phyloP scores from a whole-genome alignment of 2,888 invertebrate genomes.

The Agrochola macilenta region DNA sequence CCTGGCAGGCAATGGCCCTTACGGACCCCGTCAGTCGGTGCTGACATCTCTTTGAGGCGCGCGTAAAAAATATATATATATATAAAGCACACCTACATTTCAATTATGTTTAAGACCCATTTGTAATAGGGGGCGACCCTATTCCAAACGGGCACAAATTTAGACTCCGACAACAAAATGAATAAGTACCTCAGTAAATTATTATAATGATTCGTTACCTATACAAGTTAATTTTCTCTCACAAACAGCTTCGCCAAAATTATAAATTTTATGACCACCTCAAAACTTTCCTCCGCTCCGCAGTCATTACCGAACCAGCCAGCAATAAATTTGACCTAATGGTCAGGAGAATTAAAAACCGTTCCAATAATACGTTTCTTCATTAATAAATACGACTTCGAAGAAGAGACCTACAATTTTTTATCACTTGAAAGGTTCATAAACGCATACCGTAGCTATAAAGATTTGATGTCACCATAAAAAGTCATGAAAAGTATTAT shows the following conservation, averaged over 20 bases:
- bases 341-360: slow-evolving; percentile 50
- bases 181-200: neutral
- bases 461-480: slow-evolving; percentile 72
- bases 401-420: slow-evolving; percentile 45
- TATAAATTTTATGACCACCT: slow-evolving; percentile 24
- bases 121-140: neutral
- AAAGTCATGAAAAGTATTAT: slow-evolving; percentile 68
- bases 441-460: slow-evolving; percentile 69
- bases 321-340: slow-evolving; percentile 58
- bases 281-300: slow-evolving; percentile 14
- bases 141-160: neutral
- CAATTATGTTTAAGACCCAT: neutral
- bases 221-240: neutral
- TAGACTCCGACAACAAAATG: neutral
- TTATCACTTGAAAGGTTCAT: slow-evolving; percentile 65
- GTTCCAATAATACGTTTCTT: slow-evolving; percentile 63
- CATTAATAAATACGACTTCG: slow-evolving; percentile 67
- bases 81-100: neutral
- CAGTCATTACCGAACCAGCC: slow-evolving; percentile 14
- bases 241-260: slow-evolving; percentile 13
- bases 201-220: neutral
- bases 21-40: too few species aligned
- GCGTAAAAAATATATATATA: too few species aligned
- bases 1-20: too few species aligned
- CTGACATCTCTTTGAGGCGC: too few species aligned